These are phyloP conservation scores for Eulemur macaco DNA, from an alignment of 2,113 vertebrate species.

Conservation along the genomic window DNA sequence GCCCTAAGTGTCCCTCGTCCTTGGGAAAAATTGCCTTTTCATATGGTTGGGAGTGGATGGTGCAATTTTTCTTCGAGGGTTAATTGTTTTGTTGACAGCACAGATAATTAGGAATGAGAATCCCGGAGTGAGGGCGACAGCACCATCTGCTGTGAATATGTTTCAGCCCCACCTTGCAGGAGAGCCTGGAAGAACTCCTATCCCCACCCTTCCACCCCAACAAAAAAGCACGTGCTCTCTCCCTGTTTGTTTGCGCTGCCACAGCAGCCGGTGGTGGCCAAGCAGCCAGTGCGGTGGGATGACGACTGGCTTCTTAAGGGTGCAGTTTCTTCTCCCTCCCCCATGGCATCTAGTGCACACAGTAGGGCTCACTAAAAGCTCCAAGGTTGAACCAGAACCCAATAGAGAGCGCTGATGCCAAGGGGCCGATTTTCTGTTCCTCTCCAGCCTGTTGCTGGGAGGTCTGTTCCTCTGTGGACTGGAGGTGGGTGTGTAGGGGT, in stretches of 20 bases:
- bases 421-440: neutral
- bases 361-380: neutral
- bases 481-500: neutral
- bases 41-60: constrained; percentile 64
- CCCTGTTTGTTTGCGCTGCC: neutral
- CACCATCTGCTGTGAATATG: constrained; percentile 71
- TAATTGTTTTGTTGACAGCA: constrained; percentile 78
- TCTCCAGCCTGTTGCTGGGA: neutral
- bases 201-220: neutral
- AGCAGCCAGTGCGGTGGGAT: neutral
- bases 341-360: accelerated
- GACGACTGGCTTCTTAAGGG: neutral
- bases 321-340: neutral
- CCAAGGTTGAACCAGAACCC: neutral
- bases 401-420: accelerated
- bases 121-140: constrained; percentile 62
- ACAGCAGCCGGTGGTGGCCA: neutral
- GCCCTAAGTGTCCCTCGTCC: constrained; percentile 58
- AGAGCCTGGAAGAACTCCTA: neutral
- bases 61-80: constrained; percentile 69
- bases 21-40: constrained; percentile 74
- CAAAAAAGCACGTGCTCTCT: neutral
- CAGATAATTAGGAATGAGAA: constrained; percentile 77
- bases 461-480: neutral
- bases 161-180: constrained; percentile 50